Evolutionary conservation across 2,888 invertebrate species (phyloP).

Genomic region (Saturnia japonica): DNA sequence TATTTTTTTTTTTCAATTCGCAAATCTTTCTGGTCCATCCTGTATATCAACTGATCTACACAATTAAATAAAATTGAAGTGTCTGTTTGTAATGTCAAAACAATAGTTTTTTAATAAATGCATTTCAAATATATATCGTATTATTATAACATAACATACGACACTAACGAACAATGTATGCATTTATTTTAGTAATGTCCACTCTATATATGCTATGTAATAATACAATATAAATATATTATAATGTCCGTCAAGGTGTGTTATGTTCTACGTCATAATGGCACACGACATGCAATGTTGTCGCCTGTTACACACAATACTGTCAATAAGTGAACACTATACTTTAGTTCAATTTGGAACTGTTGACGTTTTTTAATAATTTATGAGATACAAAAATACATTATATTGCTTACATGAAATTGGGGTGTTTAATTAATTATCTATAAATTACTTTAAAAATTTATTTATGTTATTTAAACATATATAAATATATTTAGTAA

Average conservation of each 20-base stretch:
- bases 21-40: no score
- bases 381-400: neutral
- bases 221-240: neutral
- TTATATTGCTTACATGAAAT: neutral
- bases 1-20: no score
- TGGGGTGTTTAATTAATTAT: neutral
- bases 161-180: constrained; percentile 6
- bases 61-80: no score
- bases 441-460: neutral
- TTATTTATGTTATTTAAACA: no score
- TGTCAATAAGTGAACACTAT: no score
- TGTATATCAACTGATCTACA: no score
- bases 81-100: no score
- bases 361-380: neutral
- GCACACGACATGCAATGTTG: constrained; percentile 2
- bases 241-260: neutral
- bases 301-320: neutral
- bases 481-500: no score
- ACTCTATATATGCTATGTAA: neutral
- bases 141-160: no score
- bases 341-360: neutral
- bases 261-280: neutral
- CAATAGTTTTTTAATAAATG: no score
- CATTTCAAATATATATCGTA: no score
- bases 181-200: constrained; percentile 2